Base-by-base conservation (phyloP, 2,113 vertebrate genomes). In the Lethenteron camtschaticum region DNA sequence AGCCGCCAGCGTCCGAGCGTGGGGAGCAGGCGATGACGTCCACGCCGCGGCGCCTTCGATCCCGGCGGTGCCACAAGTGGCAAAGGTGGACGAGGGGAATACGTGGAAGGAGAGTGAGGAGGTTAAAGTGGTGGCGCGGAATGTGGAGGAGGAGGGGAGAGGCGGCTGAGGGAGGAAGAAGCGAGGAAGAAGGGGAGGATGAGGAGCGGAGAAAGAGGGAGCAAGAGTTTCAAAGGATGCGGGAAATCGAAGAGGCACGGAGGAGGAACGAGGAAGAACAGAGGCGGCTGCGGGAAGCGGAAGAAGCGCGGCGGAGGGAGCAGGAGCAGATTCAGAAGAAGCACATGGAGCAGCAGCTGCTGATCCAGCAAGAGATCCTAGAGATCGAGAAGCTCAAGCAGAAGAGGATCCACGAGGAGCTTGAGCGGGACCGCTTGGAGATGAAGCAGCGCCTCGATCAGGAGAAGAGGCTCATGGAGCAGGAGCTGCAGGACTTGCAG, bases 301-400 rank as follows among this genome's bases (percentile, higher is more conserved):
- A 66, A 66, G 63, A 66, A 16, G 10, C n/a, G 63, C 9, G 24
- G 24, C n/a, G n/a, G 10, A 9, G 63, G n/a, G n/a, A 16, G 63
- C n/a, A 16, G 63, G 63, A 66, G 24, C n/a, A 66, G 63, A 24
- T 24, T 16, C 63, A 66, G 8, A 66, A 66, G 63, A 66, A 66
- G 63, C 63, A 66, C n/a, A 16, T 66, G 8, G 63, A 66, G 63
- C 63, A 66, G 63, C 63, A 66, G 63, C 63, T 66, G 57, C 87
- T 94, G 74, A 74, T 99, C 60, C 91, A 96, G 75, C 81, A 90
- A 72, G 94, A 99, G 74, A 84, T 88, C 0, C 88, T 99, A 24
- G 94, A 96, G 78, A 70, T 99, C 74, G 92, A 99, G 78, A 96
- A 92, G 75, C 74, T 99, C 72, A 80, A 92, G 2, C 94, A 99